Base-by-base conservation (phyloP, 2,113 vertebrate species). In the Ceyx margarethae region DNA sequence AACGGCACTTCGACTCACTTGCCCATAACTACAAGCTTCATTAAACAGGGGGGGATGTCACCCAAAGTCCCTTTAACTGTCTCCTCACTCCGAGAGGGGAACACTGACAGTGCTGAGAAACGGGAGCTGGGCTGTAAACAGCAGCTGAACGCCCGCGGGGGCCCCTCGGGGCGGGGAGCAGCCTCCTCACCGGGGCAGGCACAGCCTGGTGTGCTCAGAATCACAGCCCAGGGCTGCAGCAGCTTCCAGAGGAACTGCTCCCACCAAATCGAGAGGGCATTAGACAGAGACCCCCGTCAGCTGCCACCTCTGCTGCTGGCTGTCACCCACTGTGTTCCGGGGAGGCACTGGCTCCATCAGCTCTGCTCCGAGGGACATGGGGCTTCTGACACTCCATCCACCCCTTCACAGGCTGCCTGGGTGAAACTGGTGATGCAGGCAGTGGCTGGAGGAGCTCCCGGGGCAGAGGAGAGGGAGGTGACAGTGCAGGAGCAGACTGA, bases 11-110 rank as follows among this genome's bases (percentile, higher is more conserved):
- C 89, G 91, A 97, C 96, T 95, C 97, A 97, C 97, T 98, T 98
- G 97, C 97, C 97, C 97, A 69, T 96, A 97, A 97, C 96, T 96
- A 97, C 96, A 97, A 97, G 98, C 98, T 97, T 98, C 98, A 97
- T 98, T 98, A 98, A 97, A 96, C 97, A 97, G 91, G 95, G 95
- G 95, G 95, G 96, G 97, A 97, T 98, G 97, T 98, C 97, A 98
- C 97, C 95, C 31, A 96, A 98, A 98, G 97, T 97, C 96, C 94
- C 96, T 98, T 97, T 97, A 95, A 96, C 96, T 93, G 94, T 90
- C 95, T 96, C 68, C 85, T 93, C 40, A 19, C 93, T 93, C 64
- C 4, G 0, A 81, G 53, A 81, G 87, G 73, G 57, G 87, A 96
- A 94, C 68, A 81, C 10, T 67, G 93, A 94, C 97, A 95, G 91